Conservation (phyloP, 2,113 vertebrate species). For the Pristiophorus japonicus region DNA sequence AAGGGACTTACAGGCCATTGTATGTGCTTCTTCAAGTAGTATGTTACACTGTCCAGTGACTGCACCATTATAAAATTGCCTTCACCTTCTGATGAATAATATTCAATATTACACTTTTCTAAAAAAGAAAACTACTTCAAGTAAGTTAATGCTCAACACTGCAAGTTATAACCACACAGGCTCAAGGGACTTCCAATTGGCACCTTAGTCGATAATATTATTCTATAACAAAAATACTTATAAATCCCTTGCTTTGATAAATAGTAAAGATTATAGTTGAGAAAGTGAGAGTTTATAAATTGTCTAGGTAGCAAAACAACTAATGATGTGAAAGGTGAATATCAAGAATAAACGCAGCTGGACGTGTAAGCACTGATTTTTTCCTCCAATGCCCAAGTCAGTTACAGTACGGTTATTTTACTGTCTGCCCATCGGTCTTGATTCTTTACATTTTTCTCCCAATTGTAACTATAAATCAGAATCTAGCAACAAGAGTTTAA, state of each 20-base stretch:
- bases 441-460: neutral
- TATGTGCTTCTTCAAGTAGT: neutral
- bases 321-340: neutral
- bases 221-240: neutral
- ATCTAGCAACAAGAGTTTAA: neutral
- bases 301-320: neutral
- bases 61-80: neutral
- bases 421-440: neutral
- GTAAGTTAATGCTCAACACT: neutral
- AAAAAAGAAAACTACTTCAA: neutral
- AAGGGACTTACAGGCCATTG: neutral
- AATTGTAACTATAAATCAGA: neutral
- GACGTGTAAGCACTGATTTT: neutral
- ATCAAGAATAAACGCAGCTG: neutral
- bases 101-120: neutral
- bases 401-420: neutral
- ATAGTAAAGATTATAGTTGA: neutral
- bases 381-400: conserved; percentile 1
- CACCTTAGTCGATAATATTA: neutral
- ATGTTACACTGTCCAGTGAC: neutral
- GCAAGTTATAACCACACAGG: neutral
- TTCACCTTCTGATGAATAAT: neutral
- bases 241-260: neutral
- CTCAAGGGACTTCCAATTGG: neutral
- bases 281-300: neutral